Evolutionary conservation across 2,797 vertebrate genomes (phyloP).

Genomic region (Pseudomugil tenellus): DNA sequence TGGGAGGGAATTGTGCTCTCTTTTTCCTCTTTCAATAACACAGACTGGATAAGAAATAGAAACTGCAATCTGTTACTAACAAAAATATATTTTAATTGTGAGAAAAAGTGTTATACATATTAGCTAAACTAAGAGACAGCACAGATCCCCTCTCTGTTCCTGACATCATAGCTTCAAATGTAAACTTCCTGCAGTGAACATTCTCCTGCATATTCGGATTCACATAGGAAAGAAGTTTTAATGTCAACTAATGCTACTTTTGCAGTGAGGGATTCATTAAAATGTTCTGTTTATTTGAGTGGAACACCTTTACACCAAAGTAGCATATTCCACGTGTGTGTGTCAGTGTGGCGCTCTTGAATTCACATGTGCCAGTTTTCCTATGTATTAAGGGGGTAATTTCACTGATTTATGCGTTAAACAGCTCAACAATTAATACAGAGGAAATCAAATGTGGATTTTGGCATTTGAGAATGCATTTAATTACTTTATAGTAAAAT

Average conservation of each 20-base stretch:
- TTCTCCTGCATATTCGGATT: constrained; percentile 56
- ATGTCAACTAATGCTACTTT: constrained; percentile 56
- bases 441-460: constrained; percentile 9
- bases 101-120: too few relatives aligned
- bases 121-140: constrained; percentile 45
- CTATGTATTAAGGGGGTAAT: constrained; percentile 39
- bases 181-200: constrained; percentile 30
- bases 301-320: constrained; percentile 44
- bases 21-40: constrained; percentile 27
- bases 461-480: constrained; percentile 8
- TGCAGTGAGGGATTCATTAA: constrained; percentile 57
- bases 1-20: constrained; percentile 16
- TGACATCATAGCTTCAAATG: constrained; percentile 7
- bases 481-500: constrained; percentile 3
- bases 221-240: constrained; percentile 67
- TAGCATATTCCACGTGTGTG: constrained; percentile 27
- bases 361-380: constrained; percentile 31
- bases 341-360: constrained; percentile 1
- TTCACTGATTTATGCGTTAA: constrained; percentile 47
- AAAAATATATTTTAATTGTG: too few relatives aligned
- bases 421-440: constrained; percentile 28
- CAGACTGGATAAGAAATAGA: constrained; percentile 1
- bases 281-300: constrained; percentile 45
- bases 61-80: constrained; percentile 19
- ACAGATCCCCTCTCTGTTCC: constrained; percentile 36